Conservation (phyloP, 2,888 invertebrate genomes). For the Dryobota labecula region DNA sequence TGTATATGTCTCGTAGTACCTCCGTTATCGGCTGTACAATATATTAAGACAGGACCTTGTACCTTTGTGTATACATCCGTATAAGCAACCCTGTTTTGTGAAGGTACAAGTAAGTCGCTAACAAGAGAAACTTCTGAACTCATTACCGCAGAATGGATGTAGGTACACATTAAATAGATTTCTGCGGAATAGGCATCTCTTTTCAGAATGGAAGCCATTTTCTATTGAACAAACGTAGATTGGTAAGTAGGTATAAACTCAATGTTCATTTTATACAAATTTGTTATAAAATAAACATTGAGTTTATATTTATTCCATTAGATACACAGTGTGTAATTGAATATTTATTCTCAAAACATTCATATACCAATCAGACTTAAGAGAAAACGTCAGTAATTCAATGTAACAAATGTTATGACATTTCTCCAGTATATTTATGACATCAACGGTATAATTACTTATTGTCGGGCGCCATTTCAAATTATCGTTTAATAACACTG, state of each 20-base stretch:
- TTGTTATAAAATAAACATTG: constrained; percentile 13
- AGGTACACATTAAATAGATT: constrained; percentile 33
- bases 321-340: constrained; percentile 33
- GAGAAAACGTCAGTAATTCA: constrained; percentile 49
- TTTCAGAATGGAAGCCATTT: constrained; percentile 7
- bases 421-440: constrained; percentile 54
- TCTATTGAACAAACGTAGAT: constrained; percentile 11
- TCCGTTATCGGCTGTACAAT: constrained; percentile 39
- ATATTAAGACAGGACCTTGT: constrained; percentile 53
- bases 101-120: constrained; percentile 35
- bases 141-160: constrained; percentile 49
- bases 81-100: constrained; percentile 42
- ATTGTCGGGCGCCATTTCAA: constrained; percentile 56
- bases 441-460: constrained; percentile 63
- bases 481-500: constrained; percentile 64
- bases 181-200: constrained; percentile 13
- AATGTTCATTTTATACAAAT: too few relatives aligned
- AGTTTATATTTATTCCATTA: constrained; percentile 33
- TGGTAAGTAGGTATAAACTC: constrained; percentile 25
- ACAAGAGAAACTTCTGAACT: constrained; percentile 57
- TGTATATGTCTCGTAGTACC: constrained; percentile 44
- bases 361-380: constrained; percentile 33
- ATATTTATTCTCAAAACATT: constrained; percentile 44
- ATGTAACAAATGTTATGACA: constrained; percentile 60
- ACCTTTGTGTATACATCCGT: constrained; percentile 46